Conservation (phyloP, 1,140 invertebrate species). For the Pseudachorutes palmiensis region DNA sequence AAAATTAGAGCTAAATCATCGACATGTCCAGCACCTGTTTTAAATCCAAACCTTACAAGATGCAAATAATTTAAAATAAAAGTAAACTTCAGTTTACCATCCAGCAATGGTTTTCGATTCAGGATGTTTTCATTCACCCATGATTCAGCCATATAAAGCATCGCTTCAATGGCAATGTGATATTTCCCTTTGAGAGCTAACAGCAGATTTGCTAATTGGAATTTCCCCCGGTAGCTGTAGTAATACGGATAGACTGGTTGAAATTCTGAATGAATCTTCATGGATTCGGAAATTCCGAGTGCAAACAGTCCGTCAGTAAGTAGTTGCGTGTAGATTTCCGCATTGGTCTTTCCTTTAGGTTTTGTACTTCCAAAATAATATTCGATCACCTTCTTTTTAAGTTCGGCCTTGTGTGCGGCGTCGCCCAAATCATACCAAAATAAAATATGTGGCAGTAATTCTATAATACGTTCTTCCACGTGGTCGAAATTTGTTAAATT, state of each 20-base stretch:
- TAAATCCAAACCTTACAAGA: too few relatives aligned
- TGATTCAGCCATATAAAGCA: conserved; percentile 4
- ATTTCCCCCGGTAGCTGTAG: conserved; percentile 28
- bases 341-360: conserved; percentile 7
- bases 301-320: conserved; percentile 27
- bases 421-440: conserved; percentile 16
- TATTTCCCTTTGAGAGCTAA: conserved; percentile 17
- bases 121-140: conserved; percentile 16
- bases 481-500: conserved; percentile 24
- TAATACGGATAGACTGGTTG: conserved; percentile 26
- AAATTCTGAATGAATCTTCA: conserved; percentile 20
- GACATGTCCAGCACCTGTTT: conserved; percentile 21
- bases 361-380: conserved; percentile 24
- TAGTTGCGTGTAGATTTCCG: conserved; percentile 24
- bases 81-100: too few relatives aligned
- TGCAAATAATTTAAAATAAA: too few relatives aligned
- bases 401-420: neutral
- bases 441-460: conserved; percentile 20
- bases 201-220: conserved; percentile 22
- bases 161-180: conserved; percentile 18
- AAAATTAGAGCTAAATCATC: conserved; percentile 32
- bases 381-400: conserved; percentile 23
- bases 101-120: conserved; percentile 1
- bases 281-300: conserved; percentile 22
- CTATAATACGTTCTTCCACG: conserved; percentile 18